A percentile compares a stretch with the other conserved stretches of the same genome.
phyloP scores from a whole-genome alignment of 2,113 vertebrate genomes.

The Notothenia rossii region DNA sequence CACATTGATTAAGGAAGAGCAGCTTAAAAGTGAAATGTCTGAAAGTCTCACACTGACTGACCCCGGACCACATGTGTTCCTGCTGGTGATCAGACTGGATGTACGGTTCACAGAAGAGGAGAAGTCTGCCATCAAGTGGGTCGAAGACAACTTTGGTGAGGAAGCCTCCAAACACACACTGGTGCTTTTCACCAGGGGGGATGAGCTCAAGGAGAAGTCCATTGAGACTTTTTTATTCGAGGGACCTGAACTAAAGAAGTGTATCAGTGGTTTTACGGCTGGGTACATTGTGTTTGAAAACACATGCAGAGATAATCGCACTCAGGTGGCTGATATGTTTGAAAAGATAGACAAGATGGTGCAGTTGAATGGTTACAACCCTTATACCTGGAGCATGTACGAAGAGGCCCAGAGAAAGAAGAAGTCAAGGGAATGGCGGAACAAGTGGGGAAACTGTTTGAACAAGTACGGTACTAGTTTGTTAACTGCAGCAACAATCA shows the following conservation, averaged over 20 bases:
- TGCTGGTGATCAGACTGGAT: conserved; percentile 63
- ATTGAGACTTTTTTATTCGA: conserved; percentile 16
- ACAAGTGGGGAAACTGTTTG: not conserved
- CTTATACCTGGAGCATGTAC: conserved; percentile 45
- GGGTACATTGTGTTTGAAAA: conserved; percentile 64
- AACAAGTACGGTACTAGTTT: not conserved
- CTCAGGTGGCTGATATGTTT: conserved; percentile 61
- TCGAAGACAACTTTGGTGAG: conserved; percentile 59
- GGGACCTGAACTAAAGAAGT: not conserved
- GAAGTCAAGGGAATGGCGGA: not conserved
- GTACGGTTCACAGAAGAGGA: conserved; percentile 57
- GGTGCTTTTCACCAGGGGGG: conserved; percentile 56
- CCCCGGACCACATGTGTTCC: conserved; percentile 71
- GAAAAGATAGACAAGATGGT: conserved; percentile 51
- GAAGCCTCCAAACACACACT: conserved; percentile 45
- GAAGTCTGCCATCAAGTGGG: conserved; percentile 41
- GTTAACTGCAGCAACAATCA: not conserved
- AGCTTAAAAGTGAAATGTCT: conserved; percentile 61
- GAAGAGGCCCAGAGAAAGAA: conserved; percentile 43
- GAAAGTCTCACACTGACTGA: conserved; percentile 58
- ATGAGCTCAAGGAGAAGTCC: not conserved
- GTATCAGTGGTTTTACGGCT: not conserved
- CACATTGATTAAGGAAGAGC: not conserved
- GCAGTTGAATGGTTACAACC: conserved; percentile 15
- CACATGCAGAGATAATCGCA: conserved; percentile 8